Evolutionary conservation across 2,113 vertebrate genomes (phyloP), one percentile per base, ranked within the genome.

Genomic region (Anarrhichthys ocellatus): DNA sequence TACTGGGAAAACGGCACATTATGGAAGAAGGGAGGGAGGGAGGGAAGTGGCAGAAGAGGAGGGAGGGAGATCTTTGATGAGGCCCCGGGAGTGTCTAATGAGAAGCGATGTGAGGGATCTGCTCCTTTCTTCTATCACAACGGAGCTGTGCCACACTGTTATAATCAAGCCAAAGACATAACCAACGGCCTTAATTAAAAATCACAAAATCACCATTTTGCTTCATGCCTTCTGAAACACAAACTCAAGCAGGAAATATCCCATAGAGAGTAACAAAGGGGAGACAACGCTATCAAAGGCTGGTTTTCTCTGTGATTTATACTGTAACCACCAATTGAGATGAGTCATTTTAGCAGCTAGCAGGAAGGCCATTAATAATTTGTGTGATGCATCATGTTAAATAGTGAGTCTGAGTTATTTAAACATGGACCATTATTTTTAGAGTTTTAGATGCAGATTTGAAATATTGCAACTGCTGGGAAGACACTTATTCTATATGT

Each of bases 61-160:
- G 65, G 78, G 80, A 74, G 72, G 76, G 71, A 84, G 90, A 87
- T 92, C 91, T 93, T 93, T 94, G 93, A 94, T 94, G 93, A 92
- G 91, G 91, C 91, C 93, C 90, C 92, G 70, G 86, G 93, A 93
- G 92, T 93, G 78, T 92, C 92, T 93, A 94, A 94, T 92, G 93
- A 94, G 93, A 93, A 89, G 79, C 86, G 38, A 90, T 85, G 87
- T 85, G 82, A 89, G 87, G 74, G 83, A 92, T 73, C 83, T 81
- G 73, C 73, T 80, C 76, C 90, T 87, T 86, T 92, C 82, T 87
- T 89, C 77, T 83, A 87, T 54, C 20, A 69, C 83, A 89, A 83
- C 86, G 32, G 86, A 82, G 84, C 90, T 67, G 63, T 71, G 81
- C 76, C 82, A 87, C 83, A 84, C 82, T 78, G 78, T 86, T 91